A percentile compares a stretch with the other conserved stretches of the same genome.
These are phyloP conservation scores for Coregonus ussuriensis DNA, from an alignment of 2,797 vertebrate genomes.

Conservation along the genomic window DNA sequence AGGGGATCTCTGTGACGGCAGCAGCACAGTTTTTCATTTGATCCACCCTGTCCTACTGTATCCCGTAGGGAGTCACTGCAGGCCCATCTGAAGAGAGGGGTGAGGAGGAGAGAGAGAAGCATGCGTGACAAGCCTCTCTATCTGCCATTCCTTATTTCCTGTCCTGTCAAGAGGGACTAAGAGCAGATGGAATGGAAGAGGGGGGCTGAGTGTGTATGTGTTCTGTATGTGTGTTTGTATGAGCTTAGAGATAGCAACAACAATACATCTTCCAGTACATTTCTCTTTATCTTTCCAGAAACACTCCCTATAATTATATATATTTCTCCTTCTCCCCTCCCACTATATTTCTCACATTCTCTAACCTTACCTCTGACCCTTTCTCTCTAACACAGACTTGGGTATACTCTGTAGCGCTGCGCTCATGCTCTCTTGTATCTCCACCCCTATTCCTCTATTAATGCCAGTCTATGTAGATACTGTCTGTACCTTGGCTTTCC, in stretches of 20 bases:
- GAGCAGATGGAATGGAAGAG: neutral
- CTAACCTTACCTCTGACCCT: neutral
- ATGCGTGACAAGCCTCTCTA: neutral
- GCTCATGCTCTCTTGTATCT: neutral
- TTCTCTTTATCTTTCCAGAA: neutral
- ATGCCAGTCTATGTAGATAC: neutral
- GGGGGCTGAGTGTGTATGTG: conserved; percentile 8
- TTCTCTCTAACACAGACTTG: neutral
- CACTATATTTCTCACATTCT: neutral
- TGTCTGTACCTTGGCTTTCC: no score
- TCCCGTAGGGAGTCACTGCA: conserved; percentile 15
- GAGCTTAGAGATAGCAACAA: no score
- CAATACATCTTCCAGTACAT: no score
- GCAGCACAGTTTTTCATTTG: conserved; percentile 24
- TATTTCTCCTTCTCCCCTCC: neutral
- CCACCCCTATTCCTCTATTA: neutral
- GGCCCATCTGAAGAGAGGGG: conserved; percentile 15
- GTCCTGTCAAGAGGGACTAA: neutral
- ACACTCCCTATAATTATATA: neutral
- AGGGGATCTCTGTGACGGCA: conserved; percentile 13
- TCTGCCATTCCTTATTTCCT: neutral
- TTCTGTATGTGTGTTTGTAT: neutral
- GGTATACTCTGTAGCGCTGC: neutral
- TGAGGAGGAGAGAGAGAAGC: conserved; percentile 4
- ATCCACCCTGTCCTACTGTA: conserved; percentile 15